Base-by-base conservation (phyloP, 2,113 vertebrate species). In the Picathartes gymnocephalus region DNA sequence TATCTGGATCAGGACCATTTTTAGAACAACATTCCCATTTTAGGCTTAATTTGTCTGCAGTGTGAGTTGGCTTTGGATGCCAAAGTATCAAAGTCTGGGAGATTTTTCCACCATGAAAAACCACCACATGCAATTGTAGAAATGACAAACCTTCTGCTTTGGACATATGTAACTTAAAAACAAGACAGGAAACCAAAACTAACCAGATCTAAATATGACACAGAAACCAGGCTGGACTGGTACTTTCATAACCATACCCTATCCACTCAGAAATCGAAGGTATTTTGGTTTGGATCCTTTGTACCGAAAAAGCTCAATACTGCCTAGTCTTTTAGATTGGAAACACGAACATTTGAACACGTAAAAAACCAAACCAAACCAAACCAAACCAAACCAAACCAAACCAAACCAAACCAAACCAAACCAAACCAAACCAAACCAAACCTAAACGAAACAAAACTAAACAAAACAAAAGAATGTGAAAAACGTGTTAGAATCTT, bases 151-250 rank as follows among this genome's bases (percentile, higher is more conserved):
- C 10, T 73, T 69, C 50, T 89, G 22, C 35, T 94, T 89, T 62
- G 44, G 60, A 50, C 45, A 53, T 25, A 61, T 22, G 5, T 5
- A 45, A 27, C 40, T 76, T 81, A 18, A 81, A 90, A 86, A 50
- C 27, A 86, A 70, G 95, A 50, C 57, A 87, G 84, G 81, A 95
- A 94, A 85, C 39, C 61, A 95, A 93, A 71, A 61, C 44, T 48
- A 65, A 7, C 15, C 30, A 66, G 40, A 37, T 81, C 37, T 58
- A n/a, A 68, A 14, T 61, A 24, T 27, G 54, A 87, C 66, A 68
- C 16, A 91, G 56, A 82, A 92, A 71, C 20, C 23, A 91, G 37
- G 37, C 33, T 23, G 50, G 18, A 87, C 33, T 42, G 28, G 25
- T 89, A 6, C 72, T 91, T 81, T 74, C 50, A 19, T 82, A 79